phyloP scores from a whole-genome alignment of 2,113 vertebrate genomes.

The Craseonycteris thonglongyai region DNA sequence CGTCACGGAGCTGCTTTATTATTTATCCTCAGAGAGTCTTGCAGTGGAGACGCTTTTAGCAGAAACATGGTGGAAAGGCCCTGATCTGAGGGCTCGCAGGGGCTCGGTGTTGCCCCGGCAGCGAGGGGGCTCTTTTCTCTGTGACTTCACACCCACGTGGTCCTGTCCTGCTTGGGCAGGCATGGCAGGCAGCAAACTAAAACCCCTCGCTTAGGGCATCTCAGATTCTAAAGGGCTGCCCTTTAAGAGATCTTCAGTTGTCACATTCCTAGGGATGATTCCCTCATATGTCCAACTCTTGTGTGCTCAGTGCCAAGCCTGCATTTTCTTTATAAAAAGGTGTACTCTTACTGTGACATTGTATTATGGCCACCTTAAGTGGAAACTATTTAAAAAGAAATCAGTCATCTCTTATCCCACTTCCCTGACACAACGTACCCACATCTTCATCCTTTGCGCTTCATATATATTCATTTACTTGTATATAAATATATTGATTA shows the following conservation, averaged over 20 bases:
- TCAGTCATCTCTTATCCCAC: background rate
- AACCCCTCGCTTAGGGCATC: background rate
- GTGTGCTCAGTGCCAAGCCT: background rate
- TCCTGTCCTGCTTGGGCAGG: background rate
- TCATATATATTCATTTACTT: accelerated
- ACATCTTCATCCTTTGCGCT: background rate
- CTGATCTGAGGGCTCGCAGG: background rate
- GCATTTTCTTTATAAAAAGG: background rate
- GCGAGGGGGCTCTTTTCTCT: background rate
- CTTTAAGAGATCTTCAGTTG: background rate
- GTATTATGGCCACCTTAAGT: background rate
- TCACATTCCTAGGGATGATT: background rate
- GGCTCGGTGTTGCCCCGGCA: background rate
- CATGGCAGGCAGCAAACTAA: accelerated
- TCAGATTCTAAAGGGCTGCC: background rate
- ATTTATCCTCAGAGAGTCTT: background rate
- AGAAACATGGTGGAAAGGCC: background rate
- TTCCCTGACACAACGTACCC: background rate
- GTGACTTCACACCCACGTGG: background rate
- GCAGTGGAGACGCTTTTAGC: background rate
- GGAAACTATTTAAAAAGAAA: background rate
- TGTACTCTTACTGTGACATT: background rate
- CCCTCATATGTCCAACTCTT: background rate
- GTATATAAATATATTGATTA: accelerated
- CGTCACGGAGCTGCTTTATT: accelerated